Conservation (phyloP, 2,113 vertebrate genomes). For the Cettia cetti region DNA sequence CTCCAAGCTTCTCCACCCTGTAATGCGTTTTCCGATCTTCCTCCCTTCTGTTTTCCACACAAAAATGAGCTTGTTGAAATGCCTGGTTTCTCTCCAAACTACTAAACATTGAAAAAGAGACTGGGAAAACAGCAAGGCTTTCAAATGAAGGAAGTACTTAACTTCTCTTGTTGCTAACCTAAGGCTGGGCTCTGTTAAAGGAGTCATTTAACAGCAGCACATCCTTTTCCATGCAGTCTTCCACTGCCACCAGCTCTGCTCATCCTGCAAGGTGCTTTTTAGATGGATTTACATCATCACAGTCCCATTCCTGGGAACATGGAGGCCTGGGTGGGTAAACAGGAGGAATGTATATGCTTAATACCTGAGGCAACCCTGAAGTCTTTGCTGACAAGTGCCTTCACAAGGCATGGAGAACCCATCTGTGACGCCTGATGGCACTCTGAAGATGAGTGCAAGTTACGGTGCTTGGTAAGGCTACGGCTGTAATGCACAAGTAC, state of each 20-base stretch:
- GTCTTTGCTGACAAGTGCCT: not conserved
- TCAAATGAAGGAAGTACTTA: not conserved
- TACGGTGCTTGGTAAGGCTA: not conserved
- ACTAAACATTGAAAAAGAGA: not conserved
- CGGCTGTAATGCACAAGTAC: accelerated
- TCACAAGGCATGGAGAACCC: accelerated
- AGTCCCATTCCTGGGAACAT: accelerated
- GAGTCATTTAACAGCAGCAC: not conserved
- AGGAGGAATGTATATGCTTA: not conserved
- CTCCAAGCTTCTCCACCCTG: not conserved
- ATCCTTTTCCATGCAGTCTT: not conserved
- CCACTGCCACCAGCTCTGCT: not conserved
- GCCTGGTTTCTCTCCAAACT: not conserved
- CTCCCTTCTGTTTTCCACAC: not conserved
- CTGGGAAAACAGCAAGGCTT: not conserved
- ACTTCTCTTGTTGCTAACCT: not conserved
- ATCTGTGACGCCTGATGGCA: too few species aligned
- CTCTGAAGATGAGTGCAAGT: not conserved
- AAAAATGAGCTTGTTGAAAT: not conserved
- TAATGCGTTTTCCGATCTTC: conserved; percentile 5
- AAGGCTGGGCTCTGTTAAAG: not conserved
- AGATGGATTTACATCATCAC: not conserved
- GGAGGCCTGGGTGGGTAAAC: not conserved
- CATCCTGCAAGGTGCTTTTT: not conserved
- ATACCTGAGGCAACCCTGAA: not conserved